These are phyloP conservation scores for Megaleporinus macrocephalus DNA, from an alignment of 2,113 vertebrate genomes.

Conservation along the genomic window DNA sequence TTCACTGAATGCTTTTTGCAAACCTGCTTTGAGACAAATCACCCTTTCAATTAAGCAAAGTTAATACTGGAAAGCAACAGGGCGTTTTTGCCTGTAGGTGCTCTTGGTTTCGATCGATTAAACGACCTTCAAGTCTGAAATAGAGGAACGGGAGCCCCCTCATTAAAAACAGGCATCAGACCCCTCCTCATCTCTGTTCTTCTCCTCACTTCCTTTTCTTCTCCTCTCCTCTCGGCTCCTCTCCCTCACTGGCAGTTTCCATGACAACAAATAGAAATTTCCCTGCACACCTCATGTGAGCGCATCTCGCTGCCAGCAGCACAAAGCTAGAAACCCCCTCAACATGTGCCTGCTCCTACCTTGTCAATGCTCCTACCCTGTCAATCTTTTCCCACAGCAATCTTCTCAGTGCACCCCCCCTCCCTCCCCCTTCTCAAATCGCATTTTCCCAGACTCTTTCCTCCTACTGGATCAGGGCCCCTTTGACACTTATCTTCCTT, in stretches of 20 bases:
- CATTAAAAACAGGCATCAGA: constrained; percentile 55
- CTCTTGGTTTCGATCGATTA: constrained; percentile 23
- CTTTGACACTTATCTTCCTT: not conserved
- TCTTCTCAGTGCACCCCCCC: not conserved
- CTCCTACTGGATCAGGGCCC: not conserved
- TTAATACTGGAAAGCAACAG: constrained; percentile 53
- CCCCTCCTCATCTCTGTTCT: constrained; percentile 57
- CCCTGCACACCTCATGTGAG: constrained; percentile 71
- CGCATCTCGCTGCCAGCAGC: constrained; percentile 63
- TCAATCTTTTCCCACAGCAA: constrained; percentile 5
- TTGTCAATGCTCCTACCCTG: constrained; percentile 21
- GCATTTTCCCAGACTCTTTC: constrained; percentile 8
- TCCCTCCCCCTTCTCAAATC: not conserved
- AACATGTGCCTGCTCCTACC: constrained; percentile 48
- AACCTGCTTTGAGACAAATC: constrained; percentile 32
- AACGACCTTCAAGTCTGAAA: constrained; percentile 54
- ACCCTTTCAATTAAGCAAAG: constrained; percentile 39
- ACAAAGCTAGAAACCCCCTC: constrained; percentile 23
- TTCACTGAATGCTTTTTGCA: constrained; percentile 24
- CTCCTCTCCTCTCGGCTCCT: constrained; percentile 57
- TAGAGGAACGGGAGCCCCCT: constrained; percentile 60
- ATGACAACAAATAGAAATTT: constrained; percentile 83
- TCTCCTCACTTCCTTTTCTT: constrained; percentile 61
- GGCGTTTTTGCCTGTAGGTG: constrained; percentile 23
- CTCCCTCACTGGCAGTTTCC: constrained; percentile 77